phyloP scores from a whole-genome alignment of 2,888 invertebrate genomes.

The Polyommatus iphigenia region DNA sequence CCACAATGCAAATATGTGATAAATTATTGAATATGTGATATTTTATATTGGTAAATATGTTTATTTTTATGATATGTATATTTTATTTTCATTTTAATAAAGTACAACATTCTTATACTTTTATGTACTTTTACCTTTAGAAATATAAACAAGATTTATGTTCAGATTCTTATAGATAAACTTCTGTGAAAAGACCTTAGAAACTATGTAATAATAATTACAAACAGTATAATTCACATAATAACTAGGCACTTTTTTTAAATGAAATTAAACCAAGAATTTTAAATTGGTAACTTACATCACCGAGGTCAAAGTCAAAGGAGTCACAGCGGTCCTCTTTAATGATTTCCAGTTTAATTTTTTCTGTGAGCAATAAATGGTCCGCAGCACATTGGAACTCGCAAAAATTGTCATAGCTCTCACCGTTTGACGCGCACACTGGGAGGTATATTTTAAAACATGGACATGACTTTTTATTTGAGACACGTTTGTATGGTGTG shows the following conservation, averaged over 20 bases:
- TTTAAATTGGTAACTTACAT: background rate
- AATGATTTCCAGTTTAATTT: conserved; percentile 40
- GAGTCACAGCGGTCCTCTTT: conserved; percentile 47
- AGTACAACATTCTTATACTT: background rate
- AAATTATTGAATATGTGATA: background rate
- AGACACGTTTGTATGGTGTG: conserved; percentile 25
- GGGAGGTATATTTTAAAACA: conserved; percentile 66
- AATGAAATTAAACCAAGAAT: background rate
- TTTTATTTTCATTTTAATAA: background rate
- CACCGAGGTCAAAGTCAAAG: conserved; percentile 16
- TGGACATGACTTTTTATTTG: conserved; percentile 48
- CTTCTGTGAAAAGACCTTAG: too few species aligned
- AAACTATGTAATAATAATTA: too few species aligned
- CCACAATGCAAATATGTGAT: background rate
- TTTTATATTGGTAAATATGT: conserved; percentile 7
- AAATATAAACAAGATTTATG: too few species aligned
- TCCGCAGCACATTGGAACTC: conserved; percentile 59
- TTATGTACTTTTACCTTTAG: too few species aligned
- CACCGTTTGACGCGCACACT: conserved; percentile 62
- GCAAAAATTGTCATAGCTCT: conserved; percentile 64
- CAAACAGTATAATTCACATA: background rate
- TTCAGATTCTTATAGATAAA: too few species aligned
- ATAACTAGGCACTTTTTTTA: background rate
- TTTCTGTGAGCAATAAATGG: conserved; percentile 37
- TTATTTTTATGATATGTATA: background rate